These are phyloP conservation scores for Plumapathes pennacea DNA, from an alignment of 92 coral and sea anemone genomes.

Conservation along the genomic window DNA sequence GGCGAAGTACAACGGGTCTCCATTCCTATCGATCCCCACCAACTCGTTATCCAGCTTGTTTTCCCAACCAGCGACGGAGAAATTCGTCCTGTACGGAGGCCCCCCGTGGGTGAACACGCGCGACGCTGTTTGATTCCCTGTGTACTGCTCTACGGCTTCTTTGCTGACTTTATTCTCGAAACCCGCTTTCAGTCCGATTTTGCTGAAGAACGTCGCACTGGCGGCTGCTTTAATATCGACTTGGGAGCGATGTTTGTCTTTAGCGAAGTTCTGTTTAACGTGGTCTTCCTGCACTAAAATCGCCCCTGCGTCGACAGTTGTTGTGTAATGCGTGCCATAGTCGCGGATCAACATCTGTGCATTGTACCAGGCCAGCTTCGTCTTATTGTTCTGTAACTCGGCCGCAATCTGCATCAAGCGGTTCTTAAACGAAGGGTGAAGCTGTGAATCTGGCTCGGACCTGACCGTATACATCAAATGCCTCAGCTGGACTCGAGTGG, in stretches of 20 bases:
- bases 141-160: conserved; percentile 44
- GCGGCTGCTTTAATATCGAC: conserved; percentile 76
- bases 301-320: conserved; percentile 86
- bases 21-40: conserved; percentile 72
- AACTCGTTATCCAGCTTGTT: conserved; percentile 56
- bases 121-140: conserved; percentile 65
- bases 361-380: conserved; percentile 73
- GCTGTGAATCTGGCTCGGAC: conserved; percentile 71
- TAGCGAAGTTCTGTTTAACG: conserved; percentile 32
- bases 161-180: conserved; percentile 26
- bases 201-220: conserved; percentile 57
- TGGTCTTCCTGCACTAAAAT: conserved; percentile 69
- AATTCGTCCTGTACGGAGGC: conserved; percentile 71
- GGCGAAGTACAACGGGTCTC: conserved; percentile 75
- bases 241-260: conserved; percentile 37
- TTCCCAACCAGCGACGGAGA: conserved; percentile 74
- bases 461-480: conserved; percentile 68
- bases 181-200: conserved; percentile 36
- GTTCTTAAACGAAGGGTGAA: conserved; percentile 60
- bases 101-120: conserved; percentile 72
- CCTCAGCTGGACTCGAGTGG: conserved; percentile 69
- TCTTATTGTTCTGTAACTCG: conserved; percentile 69
- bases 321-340: conserved; percentile 79
- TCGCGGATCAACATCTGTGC: conserved; percentile 75
- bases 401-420: conserved; percentile 72